These are phyloP conservation scores for Nemopilema nomurai DNA, from an alignment of 30 jellyfish, hydroid and myxozoan species.

Conservation along the genomic window DNA sequence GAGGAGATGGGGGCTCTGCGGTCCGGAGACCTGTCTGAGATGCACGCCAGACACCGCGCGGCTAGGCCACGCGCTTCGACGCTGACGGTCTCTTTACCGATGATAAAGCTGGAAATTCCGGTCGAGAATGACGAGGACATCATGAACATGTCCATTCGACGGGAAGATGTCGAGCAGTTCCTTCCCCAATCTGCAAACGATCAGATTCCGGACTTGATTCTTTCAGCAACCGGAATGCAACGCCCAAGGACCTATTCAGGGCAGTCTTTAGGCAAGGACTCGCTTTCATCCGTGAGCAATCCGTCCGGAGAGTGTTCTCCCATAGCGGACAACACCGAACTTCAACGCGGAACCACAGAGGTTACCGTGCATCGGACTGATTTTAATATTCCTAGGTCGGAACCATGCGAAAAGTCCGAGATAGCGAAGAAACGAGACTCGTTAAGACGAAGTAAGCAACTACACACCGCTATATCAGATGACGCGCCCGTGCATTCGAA, in stretches of 20 bases:
- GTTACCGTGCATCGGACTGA: constrained; percentile 1
- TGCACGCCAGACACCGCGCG: constrained; percentile 3
- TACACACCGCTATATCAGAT: constrained; percentile 41
- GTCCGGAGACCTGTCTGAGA: too few relatives aligned
- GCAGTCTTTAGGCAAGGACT: constrained; percentile 22
- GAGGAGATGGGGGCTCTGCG: background rate
- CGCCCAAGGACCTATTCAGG: constrained; percentile 40
- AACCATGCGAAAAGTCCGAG: constrained; percentile 10
- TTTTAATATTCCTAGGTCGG: constrained; percentile 4
- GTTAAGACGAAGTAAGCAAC: constrained; percentile 31
- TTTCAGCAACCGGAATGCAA: constrained; percentile 45
- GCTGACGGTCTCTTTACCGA: constrained; percentile 87
- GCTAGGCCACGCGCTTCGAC: constrained; percentile 67
- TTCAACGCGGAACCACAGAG: background rate
- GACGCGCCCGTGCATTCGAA: constrained; percentile 18
- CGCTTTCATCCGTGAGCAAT: background rate
- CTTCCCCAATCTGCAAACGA: constrained; percentile 50
- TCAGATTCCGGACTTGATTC: constrained; percentile 66
- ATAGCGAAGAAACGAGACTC: constrained; percentile 45
- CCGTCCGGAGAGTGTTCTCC: constrained; percentile 1
- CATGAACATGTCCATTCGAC: constrained; percentile 49
- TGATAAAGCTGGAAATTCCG: constrained; percentile 94
- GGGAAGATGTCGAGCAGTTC: constrained; percentile 56
- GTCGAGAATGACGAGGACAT: constrained; percentile 73
- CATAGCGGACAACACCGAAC: background rate